phyloP scores from a whole-genome alignment of 2,888 invertebrate species.

The Dryococelus australis region DNA sequence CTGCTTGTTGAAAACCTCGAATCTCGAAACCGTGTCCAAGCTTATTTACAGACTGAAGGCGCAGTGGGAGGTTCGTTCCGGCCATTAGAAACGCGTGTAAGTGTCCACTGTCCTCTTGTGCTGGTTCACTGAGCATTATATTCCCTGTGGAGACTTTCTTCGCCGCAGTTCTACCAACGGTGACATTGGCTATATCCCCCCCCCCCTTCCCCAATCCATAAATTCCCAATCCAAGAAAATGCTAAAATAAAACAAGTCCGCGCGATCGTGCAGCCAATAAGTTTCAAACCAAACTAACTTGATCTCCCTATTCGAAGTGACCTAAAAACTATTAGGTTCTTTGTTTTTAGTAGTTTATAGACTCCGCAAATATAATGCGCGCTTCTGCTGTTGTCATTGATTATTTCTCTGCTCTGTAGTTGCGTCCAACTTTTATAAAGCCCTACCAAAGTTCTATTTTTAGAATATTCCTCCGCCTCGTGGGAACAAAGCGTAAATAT shows the following conservation, averaged over 20 bases:
- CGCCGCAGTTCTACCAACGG: neutral
- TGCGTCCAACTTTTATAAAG: too few species aligned
- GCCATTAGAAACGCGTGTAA: neutral
- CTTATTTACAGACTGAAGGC: neutral
- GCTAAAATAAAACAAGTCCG: neutral
- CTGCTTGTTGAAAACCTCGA: too few species aligned
- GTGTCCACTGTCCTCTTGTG: neutral
- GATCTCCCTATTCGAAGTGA: neutral
- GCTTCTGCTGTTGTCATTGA: too few species aligned
- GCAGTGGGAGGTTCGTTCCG: neutral
- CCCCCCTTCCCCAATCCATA: neutral
- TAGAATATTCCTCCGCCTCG: too few species aligned
- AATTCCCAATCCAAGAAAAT: neutral
- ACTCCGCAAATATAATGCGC: too few species aligned
- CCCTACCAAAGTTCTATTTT: too few species aligned
- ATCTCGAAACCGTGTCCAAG: neutral
- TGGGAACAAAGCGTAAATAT: too few species aligned
- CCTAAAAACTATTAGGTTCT: neutral
- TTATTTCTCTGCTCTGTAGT: too few species aligned
- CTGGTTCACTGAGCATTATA: neutral
- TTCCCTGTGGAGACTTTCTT: neutral
- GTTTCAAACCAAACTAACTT: neutral
- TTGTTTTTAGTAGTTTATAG: neutral
- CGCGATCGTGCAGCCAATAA: neutral
- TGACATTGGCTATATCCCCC: neutral